Base-by-base conservation (phyloP, 2,888 invertebrate genomes). In the Cetonia aurata region DNA sequence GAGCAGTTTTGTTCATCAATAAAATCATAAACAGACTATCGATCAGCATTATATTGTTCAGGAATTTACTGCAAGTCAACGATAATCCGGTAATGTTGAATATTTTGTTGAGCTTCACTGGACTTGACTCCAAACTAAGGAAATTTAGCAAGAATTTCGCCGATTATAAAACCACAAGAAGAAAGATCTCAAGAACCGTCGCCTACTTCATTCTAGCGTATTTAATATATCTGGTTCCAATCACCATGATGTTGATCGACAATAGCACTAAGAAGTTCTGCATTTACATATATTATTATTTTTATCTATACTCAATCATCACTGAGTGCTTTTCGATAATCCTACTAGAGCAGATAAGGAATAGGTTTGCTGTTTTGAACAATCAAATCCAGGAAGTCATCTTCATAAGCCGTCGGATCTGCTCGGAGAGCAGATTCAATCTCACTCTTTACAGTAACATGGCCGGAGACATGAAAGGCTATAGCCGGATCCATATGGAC, bases 401-500 rank as follows among this genome's bases (percentile, higher is more conserved):
- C 41, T 3, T 48, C 4, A 3, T 59, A 6, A 19, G 33, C 31
- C 37, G 33, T 9, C 15, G 10, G 17, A 46, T 17, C n/a, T 12
- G 19, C 3, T 9, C 12, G n/a, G 17, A 41, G 50, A 19, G 12
- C 15, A 59, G 17, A 50, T 69, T 44, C 25, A 31, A 48, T 6
- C 33, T 69, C 6, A 50, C 19, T 1, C 15, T 57, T 25, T 37
- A 37, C 48, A n/a, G 50, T 13, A 46, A 25, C 15, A 25, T 50
- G 41, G 48, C 37, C 6, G 52, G 2, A 6, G 52, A 41, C 10
- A 15, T 69, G 33, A 33, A 50, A 8, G 59, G 50, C 12, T 69
- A 37, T 6, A 50, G 69, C 50, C 37, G 59, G 8, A 37, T 69
- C 12, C 69, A 69, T 41, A 17, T 50, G 44, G 69, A 69, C 25